phyloP scores from a whole-genome alignment of 2,797 vertebrate species.

The Chiroxiphia lanceolata region DNA sequence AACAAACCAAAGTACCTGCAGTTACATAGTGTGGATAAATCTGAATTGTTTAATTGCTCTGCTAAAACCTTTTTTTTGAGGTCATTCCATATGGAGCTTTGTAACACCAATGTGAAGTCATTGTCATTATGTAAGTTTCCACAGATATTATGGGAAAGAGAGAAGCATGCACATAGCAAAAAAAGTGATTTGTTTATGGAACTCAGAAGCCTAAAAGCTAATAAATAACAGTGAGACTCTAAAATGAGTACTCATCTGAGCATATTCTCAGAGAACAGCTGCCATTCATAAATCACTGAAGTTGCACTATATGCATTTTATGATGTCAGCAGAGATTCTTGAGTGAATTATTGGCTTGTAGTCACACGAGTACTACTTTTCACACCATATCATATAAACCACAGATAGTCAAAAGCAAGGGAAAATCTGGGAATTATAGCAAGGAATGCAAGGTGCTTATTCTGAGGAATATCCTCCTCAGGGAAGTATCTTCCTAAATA shows the following conservation, averaged over 20 bases:
- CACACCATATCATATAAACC: background rate
- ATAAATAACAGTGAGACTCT: background rate
- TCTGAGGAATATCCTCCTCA: background rate
- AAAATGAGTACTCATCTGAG: background rate
- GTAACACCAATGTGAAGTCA: background rate
- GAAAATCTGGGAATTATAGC: background rate
- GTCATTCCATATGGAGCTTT: background rate
- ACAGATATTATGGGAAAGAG: background rate
- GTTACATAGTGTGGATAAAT: background rate
- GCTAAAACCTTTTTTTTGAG: background rate
- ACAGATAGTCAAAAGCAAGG: background rate
- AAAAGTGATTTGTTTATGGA: background rate
- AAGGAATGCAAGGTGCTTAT: background rate
- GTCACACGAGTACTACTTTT: background rate
- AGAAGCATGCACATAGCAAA: background rate
- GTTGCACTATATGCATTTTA: background rate
- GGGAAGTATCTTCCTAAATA: background rate
- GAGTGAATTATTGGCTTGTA: background rate
- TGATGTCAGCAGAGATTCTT: background rate
- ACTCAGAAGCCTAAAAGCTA: background rate
- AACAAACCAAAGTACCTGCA: background rate
- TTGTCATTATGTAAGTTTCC: background rate
- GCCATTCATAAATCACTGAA: background rate
- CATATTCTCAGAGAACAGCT: background rate
- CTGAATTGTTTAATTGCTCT: background rate